phyloP scores from a whole-genome alignment of 2,888 invertebrate genomes.

The Argyra leucocephala region DNA sequence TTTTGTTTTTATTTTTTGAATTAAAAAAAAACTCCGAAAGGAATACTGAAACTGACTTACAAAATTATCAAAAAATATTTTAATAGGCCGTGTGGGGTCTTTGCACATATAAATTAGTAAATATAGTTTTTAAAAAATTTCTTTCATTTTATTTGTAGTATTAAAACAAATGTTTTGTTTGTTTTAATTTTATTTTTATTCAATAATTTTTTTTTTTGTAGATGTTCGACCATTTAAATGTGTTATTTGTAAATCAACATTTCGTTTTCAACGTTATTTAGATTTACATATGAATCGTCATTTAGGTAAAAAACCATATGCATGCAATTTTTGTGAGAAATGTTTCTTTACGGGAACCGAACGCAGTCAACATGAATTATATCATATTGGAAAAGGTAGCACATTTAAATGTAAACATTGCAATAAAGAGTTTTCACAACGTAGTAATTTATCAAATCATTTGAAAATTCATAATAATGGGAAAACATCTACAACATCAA shows the following conservation, averaged over 20 bases:
- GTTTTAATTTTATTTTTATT: not conserved
- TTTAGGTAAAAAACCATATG: not conserved
- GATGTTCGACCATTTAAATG: not conserved
- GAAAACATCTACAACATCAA: not conserved
- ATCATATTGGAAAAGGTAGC: not conserved
- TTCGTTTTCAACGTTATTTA: not conserved
- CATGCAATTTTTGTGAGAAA: not conserved
- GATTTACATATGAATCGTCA: constrained; percentile 1
- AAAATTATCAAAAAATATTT: too few relatives aligned
- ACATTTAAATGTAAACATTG: not conserved
- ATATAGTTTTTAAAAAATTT: too few relatives aligned
- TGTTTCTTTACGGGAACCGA: not conserved
- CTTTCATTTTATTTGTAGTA: too few relatives aligned
- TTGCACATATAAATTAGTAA: too few relatives aligned
- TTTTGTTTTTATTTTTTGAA: too few relatives aligned
- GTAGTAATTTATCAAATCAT: not conserved
- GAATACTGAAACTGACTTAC: too few relatives aligned
- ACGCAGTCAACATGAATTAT: not conserved
- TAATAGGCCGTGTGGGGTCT: too few relatives aligned
- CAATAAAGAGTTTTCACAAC: not conserved
- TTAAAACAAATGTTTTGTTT: not conserved
- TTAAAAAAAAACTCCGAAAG: too few relatives aligned
- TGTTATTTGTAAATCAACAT: not conserved
- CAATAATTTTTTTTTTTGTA: not conserved
- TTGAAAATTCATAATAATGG: not conserved